These are phyloP conservation scores for Paracentrotus lividus DNA, from an alignment of 53 echinoderm and acorn worm species.

Conservation along the genomic window DNA sequence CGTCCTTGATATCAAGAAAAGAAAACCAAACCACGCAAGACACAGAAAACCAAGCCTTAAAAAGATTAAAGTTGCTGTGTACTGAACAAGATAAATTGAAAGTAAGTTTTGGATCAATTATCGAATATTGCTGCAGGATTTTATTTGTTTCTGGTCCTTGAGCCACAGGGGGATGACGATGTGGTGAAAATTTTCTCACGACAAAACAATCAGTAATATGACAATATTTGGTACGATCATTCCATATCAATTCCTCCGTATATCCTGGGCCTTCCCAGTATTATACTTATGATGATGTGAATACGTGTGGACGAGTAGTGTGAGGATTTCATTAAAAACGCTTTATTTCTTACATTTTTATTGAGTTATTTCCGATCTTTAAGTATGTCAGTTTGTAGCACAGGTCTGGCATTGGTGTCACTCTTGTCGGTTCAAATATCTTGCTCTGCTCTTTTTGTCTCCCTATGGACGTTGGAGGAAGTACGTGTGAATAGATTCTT, in stretches of 20 bases:
- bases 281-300: no score
- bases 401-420: not conserved
- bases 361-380: not conserved
- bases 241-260: no score
- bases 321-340: not conserved
- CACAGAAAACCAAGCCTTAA: no score
- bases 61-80: not conserved
- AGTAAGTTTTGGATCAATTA: not conserved
- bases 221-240: no score
- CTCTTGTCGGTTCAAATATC: not conserved
- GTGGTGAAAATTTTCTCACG: no score
- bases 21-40: no score
- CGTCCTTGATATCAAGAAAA: no score
- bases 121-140: not conserved
- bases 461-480: no score
- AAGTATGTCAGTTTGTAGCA: not conserved
- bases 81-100: not conserved
- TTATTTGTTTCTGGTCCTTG: not conserved
- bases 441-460: not conserved
- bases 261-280: no score
- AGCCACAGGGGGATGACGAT: not conserved
- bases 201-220: no score
- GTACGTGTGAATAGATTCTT: no score
- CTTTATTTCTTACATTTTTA: not conserved
- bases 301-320: no score